Evolutionary conservation across 2,113 vertebrate genomes (phyloP).

Genomic region (Diglossa brunneiventris): DNA sequence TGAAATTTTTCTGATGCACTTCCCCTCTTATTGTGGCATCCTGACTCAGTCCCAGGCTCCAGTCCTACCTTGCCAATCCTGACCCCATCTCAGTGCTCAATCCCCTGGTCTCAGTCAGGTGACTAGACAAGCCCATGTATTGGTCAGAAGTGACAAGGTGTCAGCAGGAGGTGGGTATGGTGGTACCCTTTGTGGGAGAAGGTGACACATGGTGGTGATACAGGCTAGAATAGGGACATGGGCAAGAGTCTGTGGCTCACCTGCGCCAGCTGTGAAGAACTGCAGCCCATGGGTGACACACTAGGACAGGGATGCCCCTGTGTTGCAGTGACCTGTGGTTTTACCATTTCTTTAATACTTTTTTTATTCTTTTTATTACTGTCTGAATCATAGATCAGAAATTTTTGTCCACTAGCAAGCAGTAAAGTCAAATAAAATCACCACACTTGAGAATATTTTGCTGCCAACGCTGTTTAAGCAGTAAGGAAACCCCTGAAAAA

Average conservation of each 20-base stretch:
- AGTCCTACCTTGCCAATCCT: neutral
- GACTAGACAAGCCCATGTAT: neutral
- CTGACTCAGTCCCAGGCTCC: neutral
- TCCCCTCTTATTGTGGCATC: neutral
- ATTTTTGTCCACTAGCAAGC: neutral
- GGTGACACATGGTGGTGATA: neutral
- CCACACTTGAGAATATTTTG: neutral
- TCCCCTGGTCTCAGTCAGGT: neutral
- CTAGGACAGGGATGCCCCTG: neutral
- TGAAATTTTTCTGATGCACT: neutral
- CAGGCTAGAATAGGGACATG: neutral
- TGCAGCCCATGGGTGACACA: neutral
- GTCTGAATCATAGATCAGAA: neutral
- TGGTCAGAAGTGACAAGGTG: neutral
- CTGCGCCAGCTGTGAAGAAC: neutral
- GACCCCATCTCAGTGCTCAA: neutral
- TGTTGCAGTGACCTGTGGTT: neutral
- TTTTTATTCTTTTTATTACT: neutral
- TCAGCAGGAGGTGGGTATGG: neutral
- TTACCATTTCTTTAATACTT: neutral
- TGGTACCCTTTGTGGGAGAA: neutral
- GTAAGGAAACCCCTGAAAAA: neutral
- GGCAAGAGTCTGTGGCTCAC: neutral
- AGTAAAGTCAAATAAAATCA: neutral
- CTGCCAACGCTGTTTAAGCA: rapidly evolving